A percentile compares a stretch with the other conserved stretches of the same genome.
These are phyloP conservation scores for Aurelia sp. DNA, from an alignment of 30 jellyfish, hydroid and myxozoan species.

Conservation along the genomic window DNA sequence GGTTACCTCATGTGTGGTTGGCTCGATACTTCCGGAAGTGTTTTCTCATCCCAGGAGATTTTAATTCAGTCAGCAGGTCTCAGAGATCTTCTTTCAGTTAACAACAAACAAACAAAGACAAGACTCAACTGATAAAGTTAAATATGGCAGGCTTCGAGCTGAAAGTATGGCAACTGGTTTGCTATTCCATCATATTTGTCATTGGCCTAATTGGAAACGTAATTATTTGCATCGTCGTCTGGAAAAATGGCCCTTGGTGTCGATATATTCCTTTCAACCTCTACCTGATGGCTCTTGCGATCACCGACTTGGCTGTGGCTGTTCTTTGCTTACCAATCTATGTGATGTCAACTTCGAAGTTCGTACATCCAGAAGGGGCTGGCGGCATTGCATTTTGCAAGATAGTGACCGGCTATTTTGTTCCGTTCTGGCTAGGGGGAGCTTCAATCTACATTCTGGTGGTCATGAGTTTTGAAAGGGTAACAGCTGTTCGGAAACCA, in stretches of 20 bases:
- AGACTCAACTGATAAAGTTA: too few relatives aligned
- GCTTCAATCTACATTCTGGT: constrained; percentile 77
- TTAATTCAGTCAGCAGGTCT: too few relatives aligned
- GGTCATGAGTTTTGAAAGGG: constrained; percentile 78
- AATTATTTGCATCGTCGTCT: constrained; percentile 55
- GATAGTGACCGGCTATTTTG: constrained; percentile 62
- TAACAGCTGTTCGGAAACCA: constrained; percentile 68
- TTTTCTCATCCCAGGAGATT: too few relatives aligned
- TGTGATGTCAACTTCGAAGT: constrained; percentile 55
- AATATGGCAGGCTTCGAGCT: constrained; percentile 12
- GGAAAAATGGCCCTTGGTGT: constrained; percentile 33
- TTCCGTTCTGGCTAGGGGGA: constrained; percentile 76
- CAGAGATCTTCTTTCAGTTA: too few relatives aligned
- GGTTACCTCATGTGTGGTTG: too few relatives aligned
- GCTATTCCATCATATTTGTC: constrained; percentile 69
- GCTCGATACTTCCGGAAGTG: too few relatives aligned
- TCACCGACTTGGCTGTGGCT: constrained; percentile 60
- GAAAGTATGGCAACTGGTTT: constrained; percentile 59
- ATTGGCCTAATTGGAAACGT: constrained; percentile 75
- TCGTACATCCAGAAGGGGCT: constrained; percentile 72
- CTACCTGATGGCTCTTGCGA: constrained; percentile 69
- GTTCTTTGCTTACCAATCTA: constrained; percentile 68
- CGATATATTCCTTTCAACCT: constrained; percentile 72
- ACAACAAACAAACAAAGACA: too few relatives aligned
- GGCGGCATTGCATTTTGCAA: constrained; percentile 73